phyloP scores from a whole-genome alignment of 2,113 vertebrate species.

The Phaethornis superciliosus region DNA sequence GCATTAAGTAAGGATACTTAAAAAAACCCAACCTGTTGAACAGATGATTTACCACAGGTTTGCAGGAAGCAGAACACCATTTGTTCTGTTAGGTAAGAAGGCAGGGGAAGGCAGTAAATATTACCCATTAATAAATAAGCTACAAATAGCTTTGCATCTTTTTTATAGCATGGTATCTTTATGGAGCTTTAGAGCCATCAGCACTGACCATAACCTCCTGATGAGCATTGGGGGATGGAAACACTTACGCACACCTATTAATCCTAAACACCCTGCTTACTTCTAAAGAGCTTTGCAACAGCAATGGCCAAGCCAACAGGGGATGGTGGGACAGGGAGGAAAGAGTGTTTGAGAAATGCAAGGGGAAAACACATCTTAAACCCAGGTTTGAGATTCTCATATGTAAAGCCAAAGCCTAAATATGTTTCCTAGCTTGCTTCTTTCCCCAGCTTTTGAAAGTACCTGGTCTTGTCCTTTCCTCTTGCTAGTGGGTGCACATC shows the following conservation, averaged over 20 bases:
- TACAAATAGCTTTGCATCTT: constrained; percentile 4
- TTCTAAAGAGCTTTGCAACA: background rate
- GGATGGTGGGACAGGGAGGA: background rate
- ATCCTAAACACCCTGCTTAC: background rate
- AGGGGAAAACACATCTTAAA: background rate
- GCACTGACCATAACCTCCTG: background rate
- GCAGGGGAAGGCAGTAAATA: constrained; percentile 20
- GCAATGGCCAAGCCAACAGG: accelerated
- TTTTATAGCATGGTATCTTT: background rate
- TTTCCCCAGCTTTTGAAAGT: background rate
- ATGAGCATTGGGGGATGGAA: background rate
- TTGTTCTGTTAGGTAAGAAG: background rate
- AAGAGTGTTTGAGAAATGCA: background rate
- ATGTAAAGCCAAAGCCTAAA: background rate
- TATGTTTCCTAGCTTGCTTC: background rate
- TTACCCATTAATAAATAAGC: constrained; percentile 7
- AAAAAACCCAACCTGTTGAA: background rate
- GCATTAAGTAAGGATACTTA: background rate
- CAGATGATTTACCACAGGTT: background rate
- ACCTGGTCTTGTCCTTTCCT: background rate
- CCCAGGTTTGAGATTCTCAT: background rate
- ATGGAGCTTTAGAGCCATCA: background rate
- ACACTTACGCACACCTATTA: background rate
- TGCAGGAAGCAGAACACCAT: background rate
- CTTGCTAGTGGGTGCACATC: background rate